phyloP scores from a whole-genome alignment of 2,888 invertebrate genomes.

The Archips xylosteana region DNA sequence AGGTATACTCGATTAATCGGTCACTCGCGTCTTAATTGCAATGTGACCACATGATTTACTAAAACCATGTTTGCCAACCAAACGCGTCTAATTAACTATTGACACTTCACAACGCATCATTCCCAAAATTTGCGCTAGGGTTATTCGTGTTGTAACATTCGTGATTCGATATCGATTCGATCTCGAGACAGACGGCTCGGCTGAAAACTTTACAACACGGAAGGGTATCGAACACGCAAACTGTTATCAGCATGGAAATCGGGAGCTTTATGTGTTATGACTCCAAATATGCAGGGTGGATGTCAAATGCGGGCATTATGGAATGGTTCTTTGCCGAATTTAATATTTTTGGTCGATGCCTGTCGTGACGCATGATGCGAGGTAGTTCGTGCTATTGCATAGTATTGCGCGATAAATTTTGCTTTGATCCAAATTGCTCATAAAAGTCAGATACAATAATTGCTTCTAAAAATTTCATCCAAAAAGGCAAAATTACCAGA shows the following conservation, averaged over 20 bases:
- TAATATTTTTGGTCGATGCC: slow-evolving; percentile 9
- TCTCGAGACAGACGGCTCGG: slow-evolving; percentile 71
- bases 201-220: slow-evolving; percentile 79
- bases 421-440: not conserved
- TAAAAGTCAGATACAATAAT: not conserved
- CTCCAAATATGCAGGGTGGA: slow-evolving; percentile 34
- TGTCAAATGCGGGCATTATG: slow-evolving; percentile 19
- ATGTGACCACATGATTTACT: slow-evolving; percentile 28
- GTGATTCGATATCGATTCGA: slow-evolving; percentile 78
- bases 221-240: slow-evolving; percentile 75
- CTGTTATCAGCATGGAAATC: slow-evolving; percentile 69
- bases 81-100: slow-evolving; percentile 29
- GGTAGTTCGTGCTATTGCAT: slow-evolving; percentile 9
- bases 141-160: slow-evolving; percentile 65
- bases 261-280: slow-evolving; percentile 52
- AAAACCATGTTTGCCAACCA: not conserved
- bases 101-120: slow-evolving; percentile 25
- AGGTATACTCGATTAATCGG: slow-evolving; percentile 8
- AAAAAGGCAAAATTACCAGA: not conserved
- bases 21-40: slow-evolving; percentile 32
- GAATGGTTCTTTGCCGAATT: slow-evolving; percentile 10
- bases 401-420: slow-evolving; percentile 10
- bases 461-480: not conserved
- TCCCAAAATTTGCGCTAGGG: slow-evolving; percentile 5
- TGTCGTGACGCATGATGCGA: slow-evolving; percentile 26